These are phyloP conservation scores for Sardinella longiceps DNA, from an alignment of 2,797 vertebrate genomes.

Conservation along the genomic window DNA sequence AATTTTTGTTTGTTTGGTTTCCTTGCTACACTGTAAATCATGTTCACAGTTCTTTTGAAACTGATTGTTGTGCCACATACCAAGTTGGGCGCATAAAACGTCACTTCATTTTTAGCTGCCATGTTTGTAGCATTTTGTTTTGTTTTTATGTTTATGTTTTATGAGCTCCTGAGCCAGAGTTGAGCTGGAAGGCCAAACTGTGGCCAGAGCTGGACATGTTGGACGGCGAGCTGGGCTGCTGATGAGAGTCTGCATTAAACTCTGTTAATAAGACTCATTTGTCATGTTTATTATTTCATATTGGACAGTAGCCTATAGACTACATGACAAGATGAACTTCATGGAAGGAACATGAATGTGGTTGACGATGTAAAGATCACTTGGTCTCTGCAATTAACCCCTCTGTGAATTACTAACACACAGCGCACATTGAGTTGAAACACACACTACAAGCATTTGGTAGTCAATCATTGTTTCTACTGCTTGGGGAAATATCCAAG, in stretches of 20 bases:
- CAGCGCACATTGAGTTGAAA: too few species aligned
- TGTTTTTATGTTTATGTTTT: neutral
- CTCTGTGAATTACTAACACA: too few species aligned
- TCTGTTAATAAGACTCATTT: neutral
- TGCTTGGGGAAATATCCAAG: too few species aligned
- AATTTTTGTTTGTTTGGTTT: neutral
- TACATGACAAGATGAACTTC: too few species aligned
- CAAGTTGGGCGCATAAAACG: neutral
- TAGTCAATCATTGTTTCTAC: too few species aligned
- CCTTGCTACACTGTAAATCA: neutral
- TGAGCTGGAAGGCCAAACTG: neutral
- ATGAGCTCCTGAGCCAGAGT: neutral
- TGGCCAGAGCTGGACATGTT: neutral
- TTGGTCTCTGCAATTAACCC: too few species aligned
- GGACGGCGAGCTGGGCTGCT: neutral
- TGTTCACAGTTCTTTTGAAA: neutral
- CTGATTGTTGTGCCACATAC: slow-evolving; percentile 2
- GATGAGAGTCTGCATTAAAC: neutral
- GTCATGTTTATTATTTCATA: neutral
- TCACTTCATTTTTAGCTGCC: slow-evolving; percentile 18
- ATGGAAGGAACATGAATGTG: too few species aligned
- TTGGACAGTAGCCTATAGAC: too few species aligned
- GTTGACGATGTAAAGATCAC: too few species aligned
- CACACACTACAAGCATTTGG: too few species aligned
- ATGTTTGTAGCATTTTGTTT: slow-evolving; percentile 16